Evolutionary conservation across 1,140 invertebrate species (phyloP), one percentile per base, ranked within the genome.

Genomic region (Calliphora vicina): DNA sequence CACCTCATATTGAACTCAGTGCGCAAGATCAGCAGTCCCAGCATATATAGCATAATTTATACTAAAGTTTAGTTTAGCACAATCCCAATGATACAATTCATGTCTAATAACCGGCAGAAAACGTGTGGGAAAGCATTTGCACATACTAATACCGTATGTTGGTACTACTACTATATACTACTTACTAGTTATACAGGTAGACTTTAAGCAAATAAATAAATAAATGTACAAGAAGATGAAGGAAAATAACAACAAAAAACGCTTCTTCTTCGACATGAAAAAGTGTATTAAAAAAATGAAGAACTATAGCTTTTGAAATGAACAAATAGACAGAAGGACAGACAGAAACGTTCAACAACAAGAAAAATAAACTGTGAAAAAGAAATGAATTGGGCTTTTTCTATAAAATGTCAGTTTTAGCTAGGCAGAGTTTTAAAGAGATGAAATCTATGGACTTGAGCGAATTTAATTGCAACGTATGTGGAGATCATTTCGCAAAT

Each of bases 71-170:
- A 67, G 8, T 67, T 20, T 23, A 67, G 61, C 17, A 23, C 61
- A 67, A 67, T 10, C 61, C 20, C 74, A 43, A 78, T 35, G 72
- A 74, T 35, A 74, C 72, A 74, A 35, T 78, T 43, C 35, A 78
- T 42, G 35, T 78, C 35, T 78, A 43, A 78, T 78, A 78, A 78
- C 74, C 74, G 17, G 74, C 35, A 78, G 10, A 23, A 42, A 43
- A n/a, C 20, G 74, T 78, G 35, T 78, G 74, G 74, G 74, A 78
- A 78, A 78, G 35, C 35, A 35, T 76, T 61, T 61, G 17, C 17
- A 61, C 20, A 23, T 23, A 20, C 45, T 50, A 2, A 50, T 13
- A 50, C 4, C 45, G 12, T 57, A 57, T n/a, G 13, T 5, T 15
- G 12, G 17, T 57, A n/a, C 45, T 57, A 17, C 12, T 57, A 15